Percentiles rank a stretch among this genome's conserved stretches.
These are phyloP conservation scores for Oreotrochilus melanogaster DNA, from an alignment of 2,113 vertebrate genomes.

Conservation along the genomic window DNA sequence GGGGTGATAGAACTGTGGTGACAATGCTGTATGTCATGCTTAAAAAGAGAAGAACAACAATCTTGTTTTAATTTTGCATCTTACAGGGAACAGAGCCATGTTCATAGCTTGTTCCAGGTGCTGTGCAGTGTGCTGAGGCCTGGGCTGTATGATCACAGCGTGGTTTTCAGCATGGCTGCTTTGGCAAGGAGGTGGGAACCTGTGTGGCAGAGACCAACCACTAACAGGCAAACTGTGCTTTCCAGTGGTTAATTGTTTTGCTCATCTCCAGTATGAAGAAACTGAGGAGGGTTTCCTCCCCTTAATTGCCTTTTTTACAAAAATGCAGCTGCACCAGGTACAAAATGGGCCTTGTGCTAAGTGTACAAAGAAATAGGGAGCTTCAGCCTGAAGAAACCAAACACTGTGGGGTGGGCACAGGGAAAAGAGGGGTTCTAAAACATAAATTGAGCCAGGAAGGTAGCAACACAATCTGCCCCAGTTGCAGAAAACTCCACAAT, in stretches of 20 bases:
- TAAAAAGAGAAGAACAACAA: background rate
- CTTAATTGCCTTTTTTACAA: background rate
- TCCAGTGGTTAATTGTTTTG: background rate
- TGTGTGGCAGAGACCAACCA: background rate
- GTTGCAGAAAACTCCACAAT: too few species aligned
- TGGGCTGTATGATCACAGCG: background rate
- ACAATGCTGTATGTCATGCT: background rate
- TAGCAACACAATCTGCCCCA: background rate
- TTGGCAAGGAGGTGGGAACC: background rate
- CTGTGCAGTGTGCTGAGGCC: background rate
- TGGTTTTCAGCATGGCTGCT: background rate
- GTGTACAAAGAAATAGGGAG: background rate
- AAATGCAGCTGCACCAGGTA: background rate
- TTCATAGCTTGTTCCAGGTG: background rate
- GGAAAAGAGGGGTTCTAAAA: background rate
- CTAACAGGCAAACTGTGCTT: background rate
- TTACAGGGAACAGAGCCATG: background rate
- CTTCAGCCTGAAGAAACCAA: background rate
- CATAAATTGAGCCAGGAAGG: background rate
- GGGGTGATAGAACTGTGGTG: background rate
- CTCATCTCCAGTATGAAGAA: background rate
- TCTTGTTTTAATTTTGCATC: background rate
- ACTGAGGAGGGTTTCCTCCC: accelerated
- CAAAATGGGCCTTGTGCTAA: background rate
- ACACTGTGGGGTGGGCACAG: background rate